Conservation (phyloP, 2,888 invertebrate species). For the Temnothorax ravouxi region DNA sequence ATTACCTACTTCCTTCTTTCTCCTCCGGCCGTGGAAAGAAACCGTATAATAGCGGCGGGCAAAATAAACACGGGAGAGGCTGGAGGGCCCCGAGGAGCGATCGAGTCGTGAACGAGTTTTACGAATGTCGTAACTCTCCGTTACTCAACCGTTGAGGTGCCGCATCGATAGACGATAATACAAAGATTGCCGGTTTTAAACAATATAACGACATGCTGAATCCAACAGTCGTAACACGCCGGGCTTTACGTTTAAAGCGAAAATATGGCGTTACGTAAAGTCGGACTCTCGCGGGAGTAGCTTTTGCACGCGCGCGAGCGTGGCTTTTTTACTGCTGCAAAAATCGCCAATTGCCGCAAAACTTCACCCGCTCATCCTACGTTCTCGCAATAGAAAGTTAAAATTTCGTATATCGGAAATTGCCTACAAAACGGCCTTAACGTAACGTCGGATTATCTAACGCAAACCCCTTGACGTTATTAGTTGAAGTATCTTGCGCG, state of each 20-base stretch:
- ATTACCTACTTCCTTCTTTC: conserved; percentile 68
- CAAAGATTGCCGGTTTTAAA: conserved; percentile 62
- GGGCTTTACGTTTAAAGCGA: conserved; percentile 38
- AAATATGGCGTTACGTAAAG: conserved; percentile 48
- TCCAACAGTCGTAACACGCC: conserved; percentile 35
- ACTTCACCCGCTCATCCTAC: conserved; percentile 5
- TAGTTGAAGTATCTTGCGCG: background rate
- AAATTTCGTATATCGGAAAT: conserved; percentile 26
- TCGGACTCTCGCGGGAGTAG: background rate
- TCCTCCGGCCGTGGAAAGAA: conserved; percentile 56
- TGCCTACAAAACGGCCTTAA: background rate
- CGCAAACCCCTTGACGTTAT: background rate
- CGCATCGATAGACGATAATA: conserved; percentile 63
- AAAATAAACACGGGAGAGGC: conserved; percentile 57
- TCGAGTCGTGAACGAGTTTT: conserved; percentile 61
- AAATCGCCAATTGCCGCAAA: conserved; percentile 9
- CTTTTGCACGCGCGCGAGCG: conserved; percentile 23
- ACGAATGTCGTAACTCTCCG: conserved; percentile 64
- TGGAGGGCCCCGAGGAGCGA: conserved; percentile 34
- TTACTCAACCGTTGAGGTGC: conserved; percentile 56
- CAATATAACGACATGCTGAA: conserved; percentile 58
- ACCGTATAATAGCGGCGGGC: conserved; percentile 48
- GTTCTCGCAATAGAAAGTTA: background rate
- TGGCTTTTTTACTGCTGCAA: conserved; percentile 30
- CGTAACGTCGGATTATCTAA: conserved; percentile 22